Base-by-base conservation (phyloP, 2,797 vertebrate species). In the Eutrigla gurnardus region DNA sequence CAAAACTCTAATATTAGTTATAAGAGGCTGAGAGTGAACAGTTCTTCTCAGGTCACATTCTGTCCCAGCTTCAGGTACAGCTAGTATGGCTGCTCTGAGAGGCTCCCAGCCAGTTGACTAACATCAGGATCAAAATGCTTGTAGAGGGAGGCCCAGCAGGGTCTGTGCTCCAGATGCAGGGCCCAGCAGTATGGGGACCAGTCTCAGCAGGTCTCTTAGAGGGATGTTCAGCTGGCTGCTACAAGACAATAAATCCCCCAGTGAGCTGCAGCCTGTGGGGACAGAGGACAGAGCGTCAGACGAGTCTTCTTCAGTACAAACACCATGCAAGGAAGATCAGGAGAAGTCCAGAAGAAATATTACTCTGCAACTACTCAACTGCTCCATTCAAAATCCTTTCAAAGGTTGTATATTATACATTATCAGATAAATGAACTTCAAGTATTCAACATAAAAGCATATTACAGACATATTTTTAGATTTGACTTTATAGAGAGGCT, bases 171-270 rank as follows among this genome's bases (percentile, higher is more conserved):
- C 76, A 0, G 79, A 58, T 7, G 60, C 54, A 15, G 84, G 61
- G 54, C 77, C 80, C 11, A 97, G 93, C 36, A 99, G 92, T 71
- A 98, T 80, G 0, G 97, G 96, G 0, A 93, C 94, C 54, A 99
- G 92, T 57, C 97, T 94, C 4, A 99, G 93, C 47, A 98, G 80
- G 0, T 97, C 96, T 47, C 96, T 94, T 13, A 98, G 94, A 0
- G 97, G 97, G 88, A 99, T 92, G 0, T 94, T 96, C 85, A 97
- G 82, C 83, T 90, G 95, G 77, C 93, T 94, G 89, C 96, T 96
- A 73, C 93, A 96, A 55, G 96, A 78, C 73, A 99, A 87, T 47
- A 99, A 87, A 75, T 98, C 96, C 0, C 96, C 96, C 42, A 99
- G 96, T 40, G 93, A 96, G 1, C 86, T 91, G 91, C 93, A 96